Evolutionary conservation across 1,140 invertebrate genomes (phyloP), one percentile per base, ranked within the genome.

Genomic region (Tetramorium parvispinum): DNA sequence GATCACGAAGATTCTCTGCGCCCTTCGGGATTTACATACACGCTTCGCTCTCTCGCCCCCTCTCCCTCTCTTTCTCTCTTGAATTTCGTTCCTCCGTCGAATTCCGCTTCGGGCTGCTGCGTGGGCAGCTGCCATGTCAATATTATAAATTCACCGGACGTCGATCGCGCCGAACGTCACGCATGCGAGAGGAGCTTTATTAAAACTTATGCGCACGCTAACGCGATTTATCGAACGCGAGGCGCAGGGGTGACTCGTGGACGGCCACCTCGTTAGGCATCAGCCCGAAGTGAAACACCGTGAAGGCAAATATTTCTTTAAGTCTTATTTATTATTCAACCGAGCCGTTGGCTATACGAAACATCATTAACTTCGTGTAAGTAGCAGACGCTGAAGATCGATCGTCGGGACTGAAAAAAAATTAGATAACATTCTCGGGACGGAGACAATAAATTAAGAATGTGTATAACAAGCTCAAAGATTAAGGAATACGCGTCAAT

Each of bases 141-240:
- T 91, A 91, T 89, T 85, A 79, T 87, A 85, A 86, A 91, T 91
- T 91, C 85, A 66, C 70, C 71, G 85, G 53, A 73, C 89, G 83
- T 76, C 86, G 76, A 86, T 90, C 85, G 85, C 61, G 43, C 49
- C 66, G 73, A 68, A 59, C 85, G 49, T 49, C 61, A 49, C 86
- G 53, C 85, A 81, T 73, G 73, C 70, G 66, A 86, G 55, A 86
- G 85, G 24, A 82, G 85, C 85, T 86, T 86, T 87, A 78, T 75
- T 87, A 86, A 86, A 85, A 87, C 73, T 76, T 68, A 68, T 77
- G 70, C 73, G 53, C 85, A 40, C 82, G 40, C 78, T 86, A 83
- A 70, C 79, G 85, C 85, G 79, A 87, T 87, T 87, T 87, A 87
- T 87, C 85, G 78, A 75, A 71, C 68, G 66, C 66, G 66, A 82